Evolutionary conservation across 2,797 vertebrate species (phyloP), one percentile per base, ranked within the genome.

Genomic region (Leptatherina wallacei): DNA sequence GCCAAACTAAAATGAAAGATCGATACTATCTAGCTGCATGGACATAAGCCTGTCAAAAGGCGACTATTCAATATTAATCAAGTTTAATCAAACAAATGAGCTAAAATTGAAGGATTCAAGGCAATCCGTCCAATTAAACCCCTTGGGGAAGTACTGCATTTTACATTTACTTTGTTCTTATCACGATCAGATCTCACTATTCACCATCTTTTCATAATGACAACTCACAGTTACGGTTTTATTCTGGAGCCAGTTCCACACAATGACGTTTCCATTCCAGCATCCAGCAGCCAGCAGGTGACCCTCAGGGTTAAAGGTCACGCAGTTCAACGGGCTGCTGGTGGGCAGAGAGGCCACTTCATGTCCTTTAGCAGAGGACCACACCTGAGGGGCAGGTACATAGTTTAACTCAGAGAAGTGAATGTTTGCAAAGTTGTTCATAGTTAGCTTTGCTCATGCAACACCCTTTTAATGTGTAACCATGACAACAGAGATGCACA

Each of bases 281-380:
- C 93, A 94, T 12, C 96, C 97, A 0, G 89, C 85, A 4, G 94
- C 96, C 68, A 96, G 64, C 6, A 95, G 55, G 22, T 86, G 92
- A 77, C 92, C 94, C 20, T 95, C 93, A 0, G 90, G 94, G 88
- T 92, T 90, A 85, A 97, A 96, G 72, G 90, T 87, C 81, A 95
- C 89, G 55, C 96, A 97, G 85, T 96, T 97, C 75, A 97, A 58
- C 33, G 97, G 94, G 65, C 93, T 92, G 44, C 83, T 59, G 77
- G 85, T 91, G 8, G 30, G 16, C 51, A 93, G 67, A 10, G 82
- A 66, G 0, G 83, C 87, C 4, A 91, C 82, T 63, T 93, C 88
- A 0, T 82, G 72, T n/a, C 86, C 85, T 60, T 91, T 92, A 22
- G 70, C 24, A 0, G 87, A 81, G 4, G 89, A 90, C 95, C 95